These are phyloP conservation scores for Pentamera pediparva DNA, from an alignment of 53 echinoderm and acorn worm species.

Conservation along the genomic window DNA sequence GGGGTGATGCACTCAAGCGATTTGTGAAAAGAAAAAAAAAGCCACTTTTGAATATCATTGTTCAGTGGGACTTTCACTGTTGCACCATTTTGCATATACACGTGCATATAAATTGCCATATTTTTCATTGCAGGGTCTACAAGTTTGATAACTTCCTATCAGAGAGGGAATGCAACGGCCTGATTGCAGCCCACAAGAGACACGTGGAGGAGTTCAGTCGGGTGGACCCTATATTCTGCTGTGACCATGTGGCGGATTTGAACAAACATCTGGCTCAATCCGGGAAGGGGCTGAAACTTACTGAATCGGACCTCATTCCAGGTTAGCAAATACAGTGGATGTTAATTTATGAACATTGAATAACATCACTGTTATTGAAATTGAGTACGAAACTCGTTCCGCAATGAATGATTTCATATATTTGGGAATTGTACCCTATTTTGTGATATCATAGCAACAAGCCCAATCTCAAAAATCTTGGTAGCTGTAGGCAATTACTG, in stretches of 20 bases:
- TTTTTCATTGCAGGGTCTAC: slow-evolving; percentile 52
- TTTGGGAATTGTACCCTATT: too few species aligned
- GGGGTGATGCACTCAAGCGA: background rate
- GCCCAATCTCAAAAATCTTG: too few species aligned
- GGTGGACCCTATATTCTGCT: slow-evolving; percentile 67
- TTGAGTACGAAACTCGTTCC: too few species aligned
- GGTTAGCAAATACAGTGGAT: too few species aligned
- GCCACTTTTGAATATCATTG: too few species aligned
- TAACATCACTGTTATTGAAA: too few species aligned
- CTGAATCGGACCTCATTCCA: slow-evolving; percentile 62
- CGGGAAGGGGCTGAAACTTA: slow-evolving; percentile 32
- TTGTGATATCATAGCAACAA: too few species aligned
- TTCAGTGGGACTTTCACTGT: too few species aligned
- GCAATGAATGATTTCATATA: too few species aligned
- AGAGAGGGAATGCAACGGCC: slow-evolving; percentile 66
- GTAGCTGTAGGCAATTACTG: too few species aligned
- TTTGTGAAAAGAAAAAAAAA: background rate
- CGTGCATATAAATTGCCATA: background rate
- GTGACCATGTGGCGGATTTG: slow-evolving; percentile 62
- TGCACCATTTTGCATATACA: background rate
- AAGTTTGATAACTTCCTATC: slow-evolving; percentile 72
- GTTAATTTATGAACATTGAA: too few species aligned
- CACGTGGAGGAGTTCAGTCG: slow-evolving; percentile 47
- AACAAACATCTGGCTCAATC: slow-evolving; percentile 51
- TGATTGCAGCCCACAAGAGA: slow-evolving; percentile 59